Percentiles rank a stretch among this genome's conserved stretches.
Conservation (phyloP, 2,888 invertebrate genomes). For the Troilus luridus region DNA sequence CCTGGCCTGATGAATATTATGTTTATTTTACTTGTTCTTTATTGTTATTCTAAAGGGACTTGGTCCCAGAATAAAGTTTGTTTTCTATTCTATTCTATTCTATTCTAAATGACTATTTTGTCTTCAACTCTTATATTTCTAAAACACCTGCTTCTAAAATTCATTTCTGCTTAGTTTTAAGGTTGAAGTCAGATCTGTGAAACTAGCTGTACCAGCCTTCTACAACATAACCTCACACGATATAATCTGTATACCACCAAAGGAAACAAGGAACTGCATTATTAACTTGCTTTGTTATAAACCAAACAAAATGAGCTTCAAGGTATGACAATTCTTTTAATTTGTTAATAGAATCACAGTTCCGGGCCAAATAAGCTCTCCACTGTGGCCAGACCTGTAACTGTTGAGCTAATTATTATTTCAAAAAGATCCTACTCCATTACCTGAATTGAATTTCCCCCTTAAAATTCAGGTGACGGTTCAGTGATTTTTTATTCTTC, state of each 20-base stretch:
- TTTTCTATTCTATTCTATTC: too few relatives aligned
- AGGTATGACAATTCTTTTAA: background rate
- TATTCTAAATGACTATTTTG: background rate
- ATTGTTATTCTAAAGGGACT: too few relatives aligned
- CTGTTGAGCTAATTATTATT: too few relatives aligned
- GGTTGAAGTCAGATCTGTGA: background rate
- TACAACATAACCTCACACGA: background rate
- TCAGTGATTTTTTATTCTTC: too few relatives aligned
- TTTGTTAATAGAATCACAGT: background rate
- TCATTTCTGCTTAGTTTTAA: background rate
- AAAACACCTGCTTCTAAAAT: background rate
- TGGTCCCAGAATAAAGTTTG: too few relatives aligned
- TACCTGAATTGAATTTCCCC: too few relatives aligned
- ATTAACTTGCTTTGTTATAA: conserved; percentile 8
- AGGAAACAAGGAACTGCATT: background rate
- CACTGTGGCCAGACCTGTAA: too few relatives aligned
- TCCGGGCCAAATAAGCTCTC: too few relatives aligned
- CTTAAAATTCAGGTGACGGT: too few relatives aligned
- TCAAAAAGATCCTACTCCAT: too few relatives aligned
- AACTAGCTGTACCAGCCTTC: background rate
- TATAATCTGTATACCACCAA: background rate
- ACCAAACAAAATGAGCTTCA: background rate
- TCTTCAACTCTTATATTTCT: background rate
- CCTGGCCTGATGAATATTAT: too few relatives aligned
- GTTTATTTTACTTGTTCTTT: too few relatives aligned